Percentiles rank a stretch among this genome's conserved stretches.
phyloP scores from a whole-genome alignment of 92 coral and sea anemone genomes.

The Epizoanthus illoricatus region DNA sequence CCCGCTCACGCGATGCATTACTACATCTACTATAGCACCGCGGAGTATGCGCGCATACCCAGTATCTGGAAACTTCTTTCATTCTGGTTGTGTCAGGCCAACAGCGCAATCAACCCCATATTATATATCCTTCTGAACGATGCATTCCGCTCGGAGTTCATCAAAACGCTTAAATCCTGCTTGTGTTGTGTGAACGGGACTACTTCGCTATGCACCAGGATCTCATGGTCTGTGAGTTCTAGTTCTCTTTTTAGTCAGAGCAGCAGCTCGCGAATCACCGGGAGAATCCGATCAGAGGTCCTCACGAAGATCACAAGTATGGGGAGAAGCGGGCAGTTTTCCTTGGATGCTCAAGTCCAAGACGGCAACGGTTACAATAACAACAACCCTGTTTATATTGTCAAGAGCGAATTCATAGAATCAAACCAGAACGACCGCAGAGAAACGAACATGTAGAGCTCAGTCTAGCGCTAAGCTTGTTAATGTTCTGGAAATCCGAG shows the following conservation, averaged over 20 bases:
- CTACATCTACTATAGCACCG: slow-evolving; percentile 21
- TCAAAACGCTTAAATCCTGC: slow-evolving; percentile 6
- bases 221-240: background rate
- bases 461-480: too few species aligned
- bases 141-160: slow-evolving; percentile 26
- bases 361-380: too few species aligned
- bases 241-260: slow-evolving; percentile 14
- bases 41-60: background rate
- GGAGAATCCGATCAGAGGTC: background rate
- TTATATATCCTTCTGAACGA: slow-evolving; percentile 42
- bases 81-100: slow-evolving; percentile 46
- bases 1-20: slow-evolving; percentile 51
- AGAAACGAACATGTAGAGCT: too few species aligned
- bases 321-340: background rate
- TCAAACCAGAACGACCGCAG: too few species aligned
- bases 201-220: slow-evolving; percentile 6
- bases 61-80: background rate
- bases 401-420: too few species aligned
- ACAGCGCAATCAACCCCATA: slow-evolving; percentile 56
- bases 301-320: slow-evolving; percentile 20
- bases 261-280: background rate
- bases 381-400: too few species aligned
- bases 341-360: background rate
- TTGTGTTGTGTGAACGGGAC: background rate
- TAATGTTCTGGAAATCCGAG: too few species aligned